These are phyloP conservation scores for Rhinoraja longicauda DNA, from an alignment of 2,797 vertebrate species.

Conservation along the genomic window DNA sequence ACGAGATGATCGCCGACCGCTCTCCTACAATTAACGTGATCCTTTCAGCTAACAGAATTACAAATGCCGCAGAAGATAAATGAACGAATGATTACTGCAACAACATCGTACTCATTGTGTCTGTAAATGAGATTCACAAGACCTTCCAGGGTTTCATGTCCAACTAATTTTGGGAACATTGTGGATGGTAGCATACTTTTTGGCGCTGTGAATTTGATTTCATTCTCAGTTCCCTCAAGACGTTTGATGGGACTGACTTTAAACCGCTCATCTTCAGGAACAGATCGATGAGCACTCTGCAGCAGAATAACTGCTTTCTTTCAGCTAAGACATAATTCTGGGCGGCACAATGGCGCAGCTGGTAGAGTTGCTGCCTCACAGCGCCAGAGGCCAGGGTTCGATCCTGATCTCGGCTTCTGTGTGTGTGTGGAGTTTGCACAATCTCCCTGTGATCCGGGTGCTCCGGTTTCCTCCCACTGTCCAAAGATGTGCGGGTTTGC, in stretches of 20 bases:
- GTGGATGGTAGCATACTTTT: neutral
- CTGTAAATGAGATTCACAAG: constrained; percentile 9
- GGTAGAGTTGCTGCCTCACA: too few relatives aligned
- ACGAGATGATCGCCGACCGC: neutral
- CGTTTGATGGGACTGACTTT: neutral
- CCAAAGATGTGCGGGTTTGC: too few relatives aligned
- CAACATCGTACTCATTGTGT: neutral
- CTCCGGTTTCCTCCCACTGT: too few relatives aligned
- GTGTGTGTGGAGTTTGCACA: too few relatives aligned
- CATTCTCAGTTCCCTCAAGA: neutral
- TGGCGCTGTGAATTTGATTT: neutral
- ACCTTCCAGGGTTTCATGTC: neutral
- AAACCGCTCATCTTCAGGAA: neutral
- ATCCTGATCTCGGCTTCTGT: too few relatives aligned
- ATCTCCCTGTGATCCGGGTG: too few relatives aligned
- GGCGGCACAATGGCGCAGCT: too few relatives aligned
- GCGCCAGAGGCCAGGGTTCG: too few relatives aligned
- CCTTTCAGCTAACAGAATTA: neutral
- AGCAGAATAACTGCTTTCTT: neutral
- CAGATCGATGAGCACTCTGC: neutral
- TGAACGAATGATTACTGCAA: neutral
- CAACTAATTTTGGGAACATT: neutral
- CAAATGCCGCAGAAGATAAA: neutral
- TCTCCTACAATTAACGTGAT: neutral
- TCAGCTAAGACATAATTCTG: neutral